Evolutionary conservation across 1,140 invertebrate genomes (phyloP), one percentile per base, ranked within the genome.

Genomic region (Camponotus floridanus): DNA sequence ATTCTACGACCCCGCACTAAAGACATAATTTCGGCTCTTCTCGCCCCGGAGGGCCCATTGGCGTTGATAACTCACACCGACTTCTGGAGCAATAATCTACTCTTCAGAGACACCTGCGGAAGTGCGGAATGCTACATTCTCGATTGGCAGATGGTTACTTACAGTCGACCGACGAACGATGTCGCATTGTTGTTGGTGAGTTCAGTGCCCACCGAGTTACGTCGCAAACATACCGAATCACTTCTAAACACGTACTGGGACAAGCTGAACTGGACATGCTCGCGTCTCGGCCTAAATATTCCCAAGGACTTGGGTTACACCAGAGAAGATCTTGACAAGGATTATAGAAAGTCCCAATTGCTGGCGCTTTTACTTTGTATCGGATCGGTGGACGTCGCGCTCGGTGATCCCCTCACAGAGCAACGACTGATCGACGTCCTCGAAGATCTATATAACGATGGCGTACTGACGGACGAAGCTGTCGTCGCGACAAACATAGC

Each of bases 131-230:
- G 97, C 90, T 96, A 96, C 31, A 97, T 98, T 31, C 93, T 98
- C 21, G 97, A 98, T 92, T 98, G 97, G 97, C 97, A 98, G 95
- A 98, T 98, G 97, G 97, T 98, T 71, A 97, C 97, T 0, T 96
- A 97, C 84, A 97, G 97, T 76, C 94, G 96, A 84, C 96, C 97
- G 1, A 97, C 97, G n/a, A 98, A 98, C 90, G 97, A 98, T 92
- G 95, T 98, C 0, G 97, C 97, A 0, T 92, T 98, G 33, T 94
- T 98, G n/a, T 92, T 98, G 3, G 95, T 98, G n/a, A 98, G 97
- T 80, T 98, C 97, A 1, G 94, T 98, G 39, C 96, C 97, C 0
- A 97, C 97, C 0, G 96, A 97, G 90, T 91, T 97, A 67, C 95
- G 97, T 36, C 95, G 97, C 39, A 91, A 95, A 18, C 95, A 97